Evolutionary conservation across 2,888 invertebrate species (phyloP), one percentile per base, ranked within the genome.

Genomic region (Autographa gamma): DNA sequence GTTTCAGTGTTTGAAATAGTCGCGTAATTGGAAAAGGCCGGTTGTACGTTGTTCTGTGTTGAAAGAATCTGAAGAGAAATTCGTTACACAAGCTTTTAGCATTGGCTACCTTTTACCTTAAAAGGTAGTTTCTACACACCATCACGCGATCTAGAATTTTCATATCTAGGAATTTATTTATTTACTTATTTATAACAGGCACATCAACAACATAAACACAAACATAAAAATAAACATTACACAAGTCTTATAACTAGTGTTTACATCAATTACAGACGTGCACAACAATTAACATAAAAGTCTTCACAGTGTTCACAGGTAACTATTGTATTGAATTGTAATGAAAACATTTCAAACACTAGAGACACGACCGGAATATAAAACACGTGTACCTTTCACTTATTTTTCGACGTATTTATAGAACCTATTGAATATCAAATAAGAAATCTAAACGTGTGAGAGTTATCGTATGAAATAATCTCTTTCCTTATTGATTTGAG

Each of bases 1-100:
- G 52, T 63, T 59, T 32, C 58, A 56, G 65, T 18, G 59, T 66
- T 70, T 64, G 43, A 54, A 68, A 59, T 64, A 9, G 43, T 43
- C 34, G 8, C 14, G 60, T 60, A 60, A 43, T 60, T 66, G 5
- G 18, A 4, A 1, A 13, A 32, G 48, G 25, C 2, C 41, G 52
- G 58, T 32, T 54, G 19, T 18, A 34, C 52, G 31, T 25, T 16
- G 14, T 8, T 14, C 2, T 59, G 31, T 16, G 31, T 59, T 4
- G 0, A 19, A 25, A 13, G 59, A 32, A 59, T 59, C 14, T 31
- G 31, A 16, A 59, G 59, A 32, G 16, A 59, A n/a, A 32, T 7
- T 58, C 16, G 59, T 59, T 14, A 4, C 32, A 32, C 32, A 48
- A 48, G n/a, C 48, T 7, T n/a, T 48, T 48, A 48, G n/a, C 6